Evolutionary conservation across 2,888 invertebrate genomes (phyloP).

Genomic region (Microchrysa polita): DNA sequence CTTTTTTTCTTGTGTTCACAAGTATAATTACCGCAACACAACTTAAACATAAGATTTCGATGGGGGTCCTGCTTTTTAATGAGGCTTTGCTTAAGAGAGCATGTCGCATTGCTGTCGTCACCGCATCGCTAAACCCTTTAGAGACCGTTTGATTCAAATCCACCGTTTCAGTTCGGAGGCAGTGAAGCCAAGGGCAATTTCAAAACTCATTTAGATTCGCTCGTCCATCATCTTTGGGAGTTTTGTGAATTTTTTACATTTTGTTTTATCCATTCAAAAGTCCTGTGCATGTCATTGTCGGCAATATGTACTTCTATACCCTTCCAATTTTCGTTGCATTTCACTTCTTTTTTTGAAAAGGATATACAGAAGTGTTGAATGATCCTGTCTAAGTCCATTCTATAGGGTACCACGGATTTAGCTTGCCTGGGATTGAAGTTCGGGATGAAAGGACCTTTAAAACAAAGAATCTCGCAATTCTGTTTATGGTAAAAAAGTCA

Average conservation of each 20-base stretch:
- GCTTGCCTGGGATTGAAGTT: constrained; percentile 21
- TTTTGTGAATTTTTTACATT: too few relatives aligned
- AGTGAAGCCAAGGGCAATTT: constrained; percentile 43
- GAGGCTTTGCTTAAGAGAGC: constrained; percentile 31
- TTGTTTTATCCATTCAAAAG: constrained; percentile 21
- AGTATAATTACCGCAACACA: constrained; percentile 47
- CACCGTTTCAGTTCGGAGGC: constrained; percentile 20
- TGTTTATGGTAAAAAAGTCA: constrained; percentile 45
- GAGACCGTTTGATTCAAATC: constrained; percentile 1
- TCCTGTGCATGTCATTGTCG: constrained; percentile 33
- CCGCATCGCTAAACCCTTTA: constrained; percentile 28
- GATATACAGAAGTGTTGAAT: constrained; percentile 42
- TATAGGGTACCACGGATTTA: constrained; percentile 22
- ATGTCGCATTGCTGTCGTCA: neutral
- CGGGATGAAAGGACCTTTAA: constrained; percentile 29
- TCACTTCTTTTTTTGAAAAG: constrained; percentile 21
- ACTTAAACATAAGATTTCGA: constrained; percentile 46
- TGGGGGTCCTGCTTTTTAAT: constrained; percentile 40
- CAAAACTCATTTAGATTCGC: constrained; percentile 39
- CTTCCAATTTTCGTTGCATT: constrained; percentile 31
- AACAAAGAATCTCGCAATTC: constrained; percentile 35
- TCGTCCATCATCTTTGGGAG: constrained; percentile 37
- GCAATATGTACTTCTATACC: constrained; percentile 12
- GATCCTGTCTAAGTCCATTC: constrained; percentile 39
- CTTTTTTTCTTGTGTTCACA: constrained; percentile 21